Evolutionary conservation across 2,113 vertebrate genomes (phyloP), one percentile per base, ranked within the genome.

Genomic region (Myodes glareolus): DNA sequence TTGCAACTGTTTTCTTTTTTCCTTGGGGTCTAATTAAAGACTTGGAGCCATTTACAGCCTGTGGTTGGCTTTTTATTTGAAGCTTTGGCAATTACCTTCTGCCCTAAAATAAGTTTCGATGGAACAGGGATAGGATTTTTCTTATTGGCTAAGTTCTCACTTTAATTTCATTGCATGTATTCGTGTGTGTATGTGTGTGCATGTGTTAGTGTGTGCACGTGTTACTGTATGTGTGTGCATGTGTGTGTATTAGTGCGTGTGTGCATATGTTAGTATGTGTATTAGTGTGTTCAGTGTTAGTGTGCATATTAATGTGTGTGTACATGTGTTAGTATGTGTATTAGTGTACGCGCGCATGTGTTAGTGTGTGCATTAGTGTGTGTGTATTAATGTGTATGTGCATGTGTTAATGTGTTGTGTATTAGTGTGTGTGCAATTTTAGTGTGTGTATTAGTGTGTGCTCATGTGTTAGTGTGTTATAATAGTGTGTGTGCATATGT

Each of bases 21-120:
- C 97, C 96, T 67, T 84, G 94, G 97, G 98, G 94, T 97, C 98
- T 99, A 98, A 99, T 99, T 99, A 99, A 98, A 98, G 98, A 98
- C 98, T 97, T 96, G 58, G 96, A 98, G 96, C 97, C 97, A 86
- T 98, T 98, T 98, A 97, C 98, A 98, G 98, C 98, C 98, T 98
- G 97, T 98, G 98, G 98, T 94, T 97, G 98, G 97, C 97, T 98
- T 98, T 99, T 98, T 98, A 98, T 98, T 98, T 98, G 98, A 98
- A 97, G 98, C 98, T 97, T 98, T 97, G 97, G 98, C 98, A 98
- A 98, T 98, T 98, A 98, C 97, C 97, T 98, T 96, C 94, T 98
- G 97, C 97, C 98, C 98, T 98, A 98, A 98, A 96, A 96, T 96
- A 98, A 98, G 98, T 98, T 98, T 98, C 98, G 97, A 94, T 98